A percentile compares a stretch with the other conserved stretches of the same genome.
These are phyloP conservation scores for Phytoseiulus persimilis DNA, from an alignment of 2,888 invertebrate genomes.

Conservation along the genomic window DNA sequence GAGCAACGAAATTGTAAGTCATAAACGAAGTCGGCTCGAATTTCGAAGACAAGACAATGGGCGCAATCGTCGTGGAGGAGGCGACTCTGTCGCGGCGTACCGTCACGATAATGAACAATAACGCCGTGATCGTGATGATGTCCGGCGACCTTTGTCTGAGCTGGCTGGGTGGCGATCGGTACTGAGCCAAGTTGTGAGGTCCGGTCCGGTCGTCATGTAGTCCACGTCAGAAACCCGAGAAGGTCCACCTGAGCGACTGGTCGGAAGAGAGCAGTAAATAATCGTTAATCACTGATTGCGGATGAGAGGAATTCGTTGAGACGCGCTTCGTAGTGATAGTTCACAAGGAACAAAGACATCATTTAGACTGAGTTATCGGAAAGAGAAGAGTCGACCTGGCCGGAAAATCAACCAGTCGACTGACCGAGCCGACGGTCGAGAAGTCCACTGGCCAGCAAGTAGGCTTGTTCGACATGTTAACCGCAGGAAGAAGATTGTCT, in stretches of 20 bases:
- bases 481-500: neutral
- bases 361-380: neutral
- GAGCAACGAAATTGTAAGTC: neutral
- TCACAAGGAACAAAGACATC: neutral
- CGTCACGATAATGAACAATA: neutral
- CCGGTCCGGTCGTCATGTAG: neutral
- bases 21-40: neutral
- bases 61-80: neutral
- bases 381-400: neutral
- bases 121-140: neutral
- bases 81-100: neutral
- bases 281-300: neutral
- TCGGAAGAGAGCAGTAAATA: neutral
- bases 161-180: neutral
- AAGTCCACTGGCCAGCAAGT: too few relatives aligned
- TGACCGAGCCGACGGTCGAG: neutral
- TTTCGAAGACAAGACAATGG: neutral
- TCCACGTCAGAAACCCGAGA: neutral
- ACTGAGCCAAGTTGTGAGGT: neutral
- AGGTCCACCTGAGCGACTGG: neutral
- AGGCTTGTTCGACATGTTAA: neutral
- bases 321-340: neutral
- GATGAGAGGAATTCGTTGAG: neutral
- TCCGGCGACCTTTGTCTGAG: neutral
- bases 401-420: neutral